Evolutionary conservation across 2,113 vertebrate species (phyloP), one percentile per base, ranked within the genome.

Genomic region (Amia ocellicauda): DNA sequence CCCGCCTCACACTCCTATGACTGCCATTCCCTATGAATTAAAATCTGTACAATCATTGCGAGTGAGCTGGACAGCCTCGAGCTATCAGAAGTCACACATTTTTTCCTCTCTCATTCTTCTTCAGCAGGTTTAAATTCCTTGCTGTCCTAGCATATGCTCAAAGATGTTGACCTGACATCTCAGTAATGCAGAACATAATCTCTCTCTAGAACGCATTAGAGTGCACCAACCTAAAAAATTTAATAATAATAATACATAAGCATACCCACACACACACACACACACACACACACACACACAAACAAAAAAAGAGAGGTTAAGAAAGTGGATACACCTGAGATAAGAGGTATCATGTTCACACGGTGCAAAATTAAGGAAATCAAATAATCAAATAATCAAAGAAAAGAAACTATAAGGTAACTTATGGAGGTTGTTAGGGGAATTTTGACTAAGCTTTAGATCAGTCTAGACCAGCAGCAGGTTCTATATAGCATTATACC

Each of bases 21-120:
- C 29, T 56, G 62, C 43, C 62, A 56, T 45, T 64, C 52, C 20
- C 62, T 64, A 55, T 56, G 16, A n/a, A 56, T 52, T 62, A 62
- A 62, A 17, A 40, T 64, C 52, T 45, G 36, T 52, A 20, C 36
- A 28, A 36, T 64, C 40, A 56, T 26, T 28, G 31, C 16, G 22
- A 56, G 36, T 45, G 62, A 36, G 40, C 19, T 4, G 23, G 52
- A 27, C n/a, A 3, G 29, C 62, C 41, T 42, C 40, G 11, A 24
- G 62, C 62, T 24, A n/a, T 17, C 2, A 20, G 19, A 13, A 16
- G 31, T 51, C 20, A 31, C 29, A 3, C 22, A 9, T 7, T 19
- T 16, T 20, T 64, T 19, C 19, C 40, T 9, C n/a, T 29, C 9
- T 20, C 3, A 28, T 19, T 2, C n/a, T 40, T 47, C 52, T 28